Evolutionary conservation across 1,140 invertebrate genomes (phyloP).

Genomic region (Augochlora pura): DNA sequence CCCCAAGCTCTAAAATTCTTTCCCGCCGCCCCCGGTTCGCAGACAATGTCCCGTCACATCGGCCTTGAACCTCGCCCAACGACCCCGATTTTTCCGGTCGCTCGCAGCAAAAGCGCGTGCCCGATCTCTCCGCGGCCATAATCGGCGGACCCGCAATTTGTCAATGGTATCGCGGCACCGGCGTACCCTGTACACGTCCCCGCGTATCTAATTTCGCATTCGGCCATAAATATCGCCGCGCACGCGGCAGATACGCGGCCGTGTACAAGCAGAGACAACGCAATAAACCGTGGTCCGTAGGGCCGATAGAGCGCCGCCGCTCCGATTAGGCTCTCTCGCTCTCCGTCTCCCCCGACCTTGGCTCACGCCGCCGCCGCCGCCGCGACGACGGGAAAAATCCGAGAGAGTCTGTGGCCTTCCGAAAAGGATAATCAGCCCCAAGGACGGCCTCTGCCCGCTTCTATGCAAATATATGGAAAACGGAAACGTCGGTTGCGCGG

Average conservation of each 20-base stretch:
- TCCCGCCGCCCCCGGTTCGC: too few species aligned
- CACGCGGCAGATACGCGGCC: not conserved
- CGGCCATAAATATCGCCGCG: not conserved
- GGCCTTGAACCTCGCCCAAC: too few species aligned
- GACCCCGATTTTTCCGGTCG: too few species aligned
- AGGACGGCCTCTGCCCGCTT: slow-evolving; percentile 40
- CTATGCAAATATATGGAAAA: slow-evolving; percentile 43
- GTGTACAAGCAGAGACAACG: not conserved
- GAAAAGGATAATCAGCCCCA: slow-evolving; percentile 57
- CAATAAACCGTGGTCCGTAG: not conserved
- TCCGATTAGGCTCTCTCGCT: slow-evolving; percentile 29
- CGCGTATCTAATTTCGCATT: slow-evolving; percentile 6
- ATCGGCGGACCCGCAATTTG: not conserved
- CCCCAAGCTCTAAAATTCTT: too few species aligned
- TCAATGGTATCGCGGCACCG: not conserved
- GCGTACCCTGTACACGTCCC: not conserved
- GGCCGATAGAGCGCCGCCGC: not conserved
- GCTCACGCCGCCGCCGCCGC: not conserved
- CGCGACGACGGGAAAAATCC: not conserved
- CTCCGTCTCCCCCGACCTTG: not conserved
- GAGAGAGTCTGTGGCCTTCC: slow-evolving; percentile 41
- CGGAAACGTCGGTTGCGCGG: not conserved
- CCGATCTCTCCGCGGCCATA: too few species aligned
- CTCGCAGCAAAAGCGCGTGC: not conserved
- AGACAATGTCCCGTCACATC: too few species aligned